Evolutionary conservation across 2,888 invertebrate species (phyloP).

Genomic region (Leptura quadrifasciata): DNA sequence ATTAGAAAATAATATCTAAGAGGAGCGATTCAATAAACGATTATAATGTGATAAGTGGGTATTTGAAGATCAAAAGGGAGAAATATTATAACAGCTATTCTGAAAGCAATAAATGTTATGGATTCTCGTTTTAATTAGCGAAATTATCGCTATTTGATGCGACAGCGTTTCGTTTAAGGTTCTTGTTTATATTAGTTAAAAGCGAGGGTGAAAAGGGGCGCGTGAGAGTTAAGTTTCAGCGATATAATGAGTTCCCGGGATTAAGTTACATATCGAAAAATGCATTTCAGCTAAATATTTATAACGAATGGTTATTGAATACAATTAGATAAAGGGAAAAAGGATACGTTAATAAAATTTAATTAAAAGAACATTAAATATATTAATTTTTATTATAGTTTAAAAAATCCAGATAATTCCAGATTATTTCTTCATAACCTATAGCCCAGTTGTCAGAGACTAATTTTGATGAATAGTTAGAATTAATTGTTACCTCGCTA

Average conservation of each 20-base stretch:
- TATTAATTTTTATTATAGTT: too few relatives aligned
- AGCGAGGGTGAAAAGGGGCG: constrained; percentile 9
- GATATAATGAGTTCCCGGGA: neutral
- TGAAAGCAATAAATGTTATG: constrained; percentile 36
- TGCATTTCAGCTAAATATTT: neutral
- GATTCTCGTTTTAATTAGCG: constrained; percentile 36
- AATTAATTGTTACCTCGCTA: too few relatives aligned
- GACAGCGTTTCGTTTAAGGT: constrained; percentile 26
- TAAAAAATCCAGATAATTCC: too few relatives aligned
- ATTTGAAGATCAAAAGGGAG: constrained; percentile 34
- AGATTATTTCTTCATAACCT: too few relatives aligned
- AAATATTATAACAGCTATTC: constrained; percentile 21
- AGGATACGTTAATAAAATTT: too few relatives aligned
- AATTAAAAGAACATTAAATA: too few relatives aligned
- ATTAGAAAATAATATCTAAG: constrained; percentile 6
- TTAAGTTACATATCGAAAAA: neutral
- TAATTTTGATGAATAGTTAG: too few relatives aligned
- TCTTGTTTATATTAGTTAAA: constrained; percentile 11
- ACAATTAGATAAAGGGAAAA: too few relatives aligned
- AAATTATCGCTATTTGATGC: constrained; percentile 29
- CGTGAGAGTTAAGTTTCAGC: neutral
- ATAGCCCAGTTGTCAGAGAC: too few relatives aligned
- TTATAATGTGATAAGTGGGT: constrained; percentile 34
- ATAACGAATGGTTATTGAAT: neutral
- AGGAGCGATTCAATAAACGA: constrained; percentile 21